Percentiles rank a stretch among this genome's conserved stretches.
phyloP scores from a whole-genome alignment of 2,797 vertebrate species.

The Micropoecilia bifurca region DNA sequence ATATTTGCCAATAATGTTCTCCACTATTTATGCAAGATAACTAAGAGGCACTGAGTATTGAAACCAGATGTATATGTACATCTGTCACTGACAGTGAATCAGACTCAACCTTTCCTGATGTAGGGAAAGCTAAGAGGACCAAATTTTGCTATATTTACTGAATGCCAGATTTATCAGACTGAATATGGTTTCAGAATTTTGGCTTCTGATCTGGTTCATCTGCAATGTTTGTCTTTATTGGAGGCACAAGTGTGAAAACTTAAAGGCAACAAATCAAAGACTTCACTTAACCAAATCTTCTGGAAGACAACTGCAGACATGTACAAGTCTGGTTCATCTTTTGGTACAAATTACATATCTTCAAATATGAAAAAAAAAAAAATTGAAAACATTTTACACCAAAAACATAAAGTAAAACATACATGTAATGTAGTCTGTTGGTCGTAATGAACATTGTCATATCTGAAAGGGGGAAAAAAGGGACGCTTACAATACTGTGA shows the following conservation, averaged over 20 bases:
- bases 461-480: background rate
- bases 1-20: background rate
- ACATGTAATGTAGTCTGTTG: background rate
- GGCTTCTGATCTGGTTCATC: background rate
- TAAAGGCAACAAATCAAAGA: background rate
- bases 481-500: background rate
- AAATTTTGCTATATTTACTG: background rate
- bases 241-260: background rate
- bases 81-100: background rate
- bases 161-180: background rate
- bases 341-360: background rate
- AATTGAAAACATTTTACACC: too few species aligned
- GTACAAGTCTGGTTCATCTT: background rate
- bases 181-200: background rate
- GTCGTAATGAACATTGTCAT: background rate
- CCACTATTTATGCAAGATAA: background rate
- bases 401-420: too few species aligned
- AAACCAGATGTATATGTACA: background rate
- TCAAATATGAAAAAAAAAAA: background rate
- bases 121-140: background rate
- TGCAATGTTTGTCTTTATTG: background rate
- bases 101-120: background rate
- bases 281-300: background rate
- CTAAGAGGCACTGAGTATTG: background rate
- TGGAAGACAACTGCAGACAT: background rate